Evolutionary conservation across 2,888 invertebrate species (phyloP).

Genomic region (Apamea anceps): DNA sequence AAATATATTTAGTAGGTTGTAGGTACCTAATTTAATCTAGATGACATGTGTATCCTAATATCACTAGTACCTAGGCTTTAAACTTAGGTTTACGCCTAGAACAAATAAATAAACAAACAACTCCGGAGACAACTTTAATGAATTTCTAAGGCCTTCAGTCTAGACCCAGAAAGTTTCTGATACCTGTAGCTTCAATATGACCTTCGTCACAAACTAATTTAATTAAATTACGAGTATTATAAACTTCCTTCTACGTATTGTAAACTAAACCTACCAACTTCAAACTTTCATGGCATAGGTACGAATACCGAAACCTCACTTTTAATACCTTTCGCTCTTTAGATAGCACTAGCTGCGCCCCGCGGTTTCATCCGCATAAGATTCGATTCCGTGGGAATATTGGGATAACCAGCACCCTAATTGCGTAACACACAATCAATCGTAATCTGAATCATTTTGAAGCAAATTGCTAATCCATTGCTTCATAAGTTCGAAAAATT

Average conservation of each 20-base stretch:
- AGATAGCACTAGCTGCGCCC: constrained; percentile 19
- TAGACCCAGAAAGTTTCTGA: constrained; percentile 27
- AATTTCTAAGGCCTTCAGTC: constrained; percentile 28
- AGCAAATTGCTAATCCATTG: no score
- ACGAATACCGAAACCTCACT: constrained; percentile 8
- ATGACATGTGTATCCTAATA: no score
- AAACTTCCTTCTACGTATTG: constrained; percentile 3
- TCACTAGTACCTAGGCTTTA: not conserved
- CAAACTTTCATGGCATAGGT: constrained; percentile 27
- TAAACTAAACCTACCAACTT: constrained; percentile 10
- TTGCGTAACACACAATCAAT: no score
- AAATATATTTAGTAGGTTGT: not conserved
- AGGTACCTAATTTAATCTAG: not conserved
- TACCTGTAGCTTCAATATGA: constrained; percentile 9
- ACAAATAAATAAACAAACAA: constrained; percentile 10
- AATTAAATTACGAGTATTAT: constrained; percentile 50
- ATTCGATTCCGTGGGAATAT: no score
- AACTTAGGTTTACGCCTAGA: not conserved
- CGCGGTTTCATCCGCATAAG: no score
- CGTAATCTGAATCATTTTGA: no score
- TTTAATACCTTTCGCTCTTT: constrained; percentile 27
- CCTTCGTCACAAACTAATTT: constrained; percentile 56
- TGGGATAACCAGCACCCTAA: no score
- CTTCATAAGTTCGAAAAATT: no score
- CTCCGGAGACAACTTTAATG: constrained; percentile 38